phyloP scores from a whole-genome alignment of 2,113 vertebrate genomes.

The Saguinus midas region DNA sequence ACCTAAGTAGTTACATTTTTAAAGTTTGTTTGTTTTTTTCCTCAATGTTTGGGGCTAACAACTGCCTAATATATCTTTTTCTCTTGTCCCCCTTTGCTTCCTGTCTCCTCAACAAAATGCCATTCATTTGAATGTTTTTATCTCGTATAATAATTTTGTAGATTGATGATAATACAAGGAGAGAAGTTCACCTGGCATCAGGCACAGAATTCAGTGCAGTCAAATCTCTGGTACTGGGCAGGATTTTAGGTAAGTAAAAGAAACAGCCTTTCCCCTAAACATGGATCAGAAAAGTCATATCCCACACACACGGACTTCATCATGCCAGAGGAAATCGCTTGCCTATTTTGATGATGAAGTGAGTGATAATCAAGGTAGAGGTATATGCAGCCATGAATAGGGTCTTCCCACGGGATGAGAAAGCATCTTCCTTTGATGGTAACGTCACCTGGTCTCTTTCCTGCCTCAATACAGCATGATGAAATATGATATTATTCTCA shows the following conservation, averaged over 20 bases:
- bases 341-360: constrained; percentile 59
- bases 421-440: constrained; percentile 63
- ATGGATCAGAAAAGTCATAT: constrained; percentile 33
- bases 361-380: constrained; percentile 57
- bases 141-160: constrained; percentile 70
- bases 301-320: background rate
- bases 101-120: background rate
- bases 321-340: constrained; percentile 49
- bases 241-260: constrained; percentile 88
- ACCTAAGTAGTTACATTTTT: background rate
- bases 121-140: background rate
- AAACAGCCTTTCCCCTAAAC: background rate
- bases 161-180: constrained; percentile 88
- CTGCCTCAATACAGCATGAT: constrained; percentile 62
- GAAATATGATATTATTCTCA: constrained; percentile 31
- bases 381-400: constrained; percentile 14
- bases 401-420: constrained; percentile 51
- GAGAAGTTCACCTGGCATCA: constrained; percentile 89
- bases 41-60: constrained; percentile 18
- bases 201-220: constrained; percentile 90
- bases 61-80: background rate
- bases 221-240: constrained; percentile 89
- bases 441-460: constrained; percentile 57
- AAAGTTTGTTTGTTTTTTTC: background rate
- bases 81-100: constrained; percentile 5